Evolutionary conservation across 2,888 invertebrate species (phyloP).

Genomic region (Eristalis arbustorum): DNA sequence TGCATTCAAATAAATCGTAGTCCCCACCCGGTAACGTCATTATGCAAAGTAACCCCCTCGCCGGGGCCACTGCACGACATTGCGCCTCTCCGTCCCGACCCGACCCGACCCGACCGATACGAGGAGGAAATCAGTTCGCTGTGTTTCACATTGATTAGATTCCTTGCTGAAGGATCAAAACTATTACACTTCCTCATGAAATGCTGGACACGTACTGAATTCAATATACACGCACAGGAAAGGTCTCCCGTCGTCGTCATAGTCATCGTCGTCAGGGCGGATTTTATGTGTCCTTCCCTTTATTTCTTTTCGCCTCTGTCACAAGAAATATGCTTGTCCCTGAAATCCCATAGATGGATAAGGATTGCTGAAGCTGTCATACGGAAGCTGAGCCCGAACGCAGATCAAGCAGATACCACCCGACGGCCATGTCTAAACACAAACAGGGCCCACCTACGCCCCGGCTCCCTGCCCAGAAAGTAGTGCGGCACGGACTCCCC

Average conservation of each 20-base stretch:
- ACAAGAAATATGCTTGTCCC: not conserved
- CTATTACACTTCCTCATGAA: conserved; percentile 36
- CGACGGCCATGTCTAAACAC: not conserved
- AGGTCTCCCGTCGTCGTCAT: conserved; percentile 2
- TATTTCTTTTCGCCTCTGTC: not conserved
- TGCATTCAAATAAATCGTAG: not conserved
- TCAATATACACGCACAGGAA: conserved; percentile 58
- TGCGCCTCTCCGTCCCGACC: not conserved
- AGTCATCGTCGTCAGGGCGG: not conserved
- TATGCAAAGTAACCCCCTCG: not conserved
- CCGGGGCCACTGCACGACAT: not conserved
- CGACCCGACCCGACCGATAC: not conserved
- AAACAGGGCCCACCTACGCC: not conserved
- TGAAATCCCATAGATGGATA: not conserved
- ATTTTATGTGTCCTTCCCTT: not conserved
- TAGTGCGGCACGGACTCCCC: not conserved
- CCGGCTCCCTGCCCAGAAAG: not conserved
- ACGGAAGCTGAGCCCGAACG: not conserved
- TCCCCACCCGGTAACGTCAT: not conserved
- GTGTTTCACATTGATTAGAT: conserved; percentile 68
- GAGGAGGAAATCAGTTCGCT: conserved; percentile 54
- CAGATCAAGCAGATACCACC: not conserved
- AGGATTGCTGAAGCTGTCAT: not conserved
- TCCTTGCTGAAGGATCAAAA: conserved; percentile 34
- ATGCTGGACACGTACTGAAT: conserved; percentile 61